Evolutionary conservation across 2,888 invertebrate genomes (phyloP), one percentile per base, ranked within the genome.

Genomic region (Caenorhabditis panamensis): DNA sequence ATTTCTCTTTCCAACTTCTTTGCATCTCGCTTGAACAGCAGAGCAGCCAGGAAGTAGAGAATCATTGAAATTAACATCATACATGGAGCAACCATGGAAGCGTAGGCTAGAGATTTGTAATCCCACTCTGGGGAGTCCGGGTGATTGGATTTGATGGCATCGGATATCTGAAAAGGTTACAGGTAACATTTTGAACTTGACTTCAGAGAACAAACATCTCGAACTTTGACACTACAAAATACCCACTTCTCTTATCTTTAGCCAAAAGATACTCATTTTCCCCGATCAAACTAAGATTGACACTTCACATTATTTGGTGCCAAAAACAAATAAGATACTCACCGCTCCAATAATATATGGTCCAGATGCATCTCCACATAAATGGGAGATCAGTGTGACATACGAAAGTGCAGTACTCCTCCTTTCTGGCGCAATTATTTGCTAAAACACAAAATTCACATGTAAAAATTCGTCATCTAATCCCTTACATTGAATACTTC

Each of bases 331-430:
- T 37, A 22, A 16, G n/a, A 24, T 28, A 71, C 82, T 79, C 6
- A 86, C 86, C 3, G 82, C 78, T 67, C 99, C 99, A 87, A 99
- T 94, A 86, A 99, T 91, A 83, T 96, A 99, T 0, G 99, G 99
- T 92, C 97, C 98, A 56, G 96, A 96, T 71, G 99, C 99, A 93
- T 99, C 99, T 16, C 99, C 99, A 66, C 99, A 93, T 82, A 96
- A 95, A 92, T 99, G 99, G 0, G 97, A 97, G 87, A 97, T 93
- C 59, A 99, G 93, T 89, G 99, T 96, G 93, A 99, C 98, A 91
- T 97, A 95, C 68, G 99, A 97, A 93, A 96, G 97, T 13, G 99
- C 99, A 13, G 97, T 95, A 4, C 97, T 96, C 88, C 99, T 93
- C 90, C 98, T 94, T 18, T 96, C 96, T 6, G 99, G 99, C 84